Evolutionary conservation across 2,113 vertebrate genomes (phyloP), one percentile per base, ranked within the genome.

Genomic region (Eulemur macaco): DNA sequence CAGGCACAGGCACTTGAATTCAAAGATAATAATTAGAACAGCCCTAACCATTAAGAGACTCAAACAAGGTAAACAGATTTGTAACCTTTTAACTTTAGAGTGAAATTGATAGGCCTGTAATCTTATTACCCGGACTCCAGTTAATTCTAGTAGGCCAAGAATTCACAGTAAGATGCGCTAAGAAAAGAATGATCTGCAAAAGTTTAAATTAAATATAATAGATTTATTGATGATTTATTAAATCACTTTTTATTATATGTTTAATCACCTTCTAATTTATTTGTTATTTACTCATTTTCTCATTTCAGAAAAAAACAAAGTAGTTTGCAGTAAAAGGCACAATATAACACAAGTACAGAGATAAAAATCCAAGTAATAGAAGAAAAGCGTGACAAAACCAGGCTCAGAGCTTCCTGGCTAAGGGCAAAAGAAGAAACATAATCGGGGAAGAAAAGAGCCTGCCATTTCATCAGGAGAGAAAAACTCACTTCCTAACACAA

Each of bases 21-120:
- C 42, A 64, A 91, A 71, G 54, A 86, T 89, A 95, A 87, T 90
- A 56, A 56, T 56, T 95, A 78, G 50, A 77, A 60, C 20, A n/a
- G 4, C 6, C 45, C 14, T 91, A 66, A 56, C 27, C 68, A 68
- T 81, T 50, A 25, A 76, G 64, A 23, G 17, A 82, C 50, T 92
- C 60, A 50, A 94, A 25, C 37, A 45, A 92, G 34, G 25, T 50
- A 74, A 77, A 91, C 31, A 6, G 31, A 92, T 85, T 84, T 91
- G 56, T 68, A 76, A 60, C 31, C 23, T 80, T 52, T 37, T 93
- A 56, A 81, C 20, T 21, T 68, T 63, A 69, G 89, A 63, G 34
- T 63, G 71, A 76, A 39, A 93, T 8, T 14, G 56, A 60, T 69
- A 83, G 81, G 39, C 47, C 21, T 84, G 11, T 21, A 76, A 52